A percentile compares a stretch with the other conserved stretches of the same genome.
These are phyloP conservation scores for Vultur gryphus DNA, from an alignment of 2,797 vertebrate genomes.

Conservation along the genomic window DNA sequence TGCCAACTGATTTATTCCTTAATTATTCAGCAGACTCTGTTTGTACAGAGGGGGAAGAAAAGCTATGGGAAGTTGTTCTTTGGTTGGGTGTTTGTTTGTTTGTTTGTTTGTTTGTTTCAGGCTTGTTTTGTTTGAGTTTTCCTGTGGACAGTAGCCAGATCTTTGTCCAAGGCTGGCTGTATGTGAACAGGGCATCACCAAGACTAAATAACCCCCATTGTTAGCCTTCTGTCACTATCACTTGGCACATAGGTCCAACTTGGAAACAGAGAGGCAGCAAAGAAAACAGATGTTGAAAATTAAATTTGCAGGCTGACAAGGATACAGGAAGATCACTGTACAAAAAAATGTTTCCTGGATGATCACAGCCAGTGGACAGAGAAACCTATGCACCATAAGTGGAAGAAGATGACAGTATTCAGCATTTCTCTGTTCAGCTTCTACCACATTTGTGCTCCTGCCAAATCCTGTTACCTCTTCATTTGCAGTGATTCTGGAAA, in stretches of 20 bases:
- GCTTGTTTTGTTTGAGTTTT: not conserved
- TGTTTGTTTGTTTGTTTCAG: not conserved
- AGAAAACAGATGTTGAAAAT: slow-evolving; percentile 24
- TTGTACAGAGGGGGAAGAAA: not conserved
- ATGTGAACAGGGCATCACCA: not conserved
- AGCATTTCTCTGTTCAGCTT: not conserved
- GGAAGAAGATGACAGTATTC: not conserved
- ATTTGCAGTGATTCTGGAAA: not conserved
- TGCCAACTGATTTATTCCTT: not conserved
- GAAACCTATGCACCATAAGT: not conserved
- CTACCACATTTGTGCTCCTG: not conserved
- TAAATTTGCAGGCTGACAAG: not conserved
- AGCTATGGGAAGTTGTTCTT: not conserved
- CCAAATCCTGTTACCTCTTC: not conserved
- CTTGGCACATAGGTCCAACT: not conserved
- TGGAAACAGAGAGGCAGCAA: not conserved
- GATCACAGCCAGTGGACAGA: not conserved
- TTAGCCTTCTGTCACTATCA: slow-evolving; percentile 19
- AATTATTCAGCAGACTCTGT: not conserved
- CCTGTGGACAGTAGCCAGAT: not conserved
- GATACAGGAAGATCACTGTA: not conserved
- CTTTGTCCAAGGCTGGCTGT: not conserved
- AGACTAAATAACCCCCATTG: not conserved
- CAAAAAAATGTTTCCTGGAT: not conserved
- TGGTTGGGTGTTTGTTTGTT: not conserved